phyloP scores from a whole-genome alignment of 2,888 invertebrate species.

The Hyalella azteca region DNA sequence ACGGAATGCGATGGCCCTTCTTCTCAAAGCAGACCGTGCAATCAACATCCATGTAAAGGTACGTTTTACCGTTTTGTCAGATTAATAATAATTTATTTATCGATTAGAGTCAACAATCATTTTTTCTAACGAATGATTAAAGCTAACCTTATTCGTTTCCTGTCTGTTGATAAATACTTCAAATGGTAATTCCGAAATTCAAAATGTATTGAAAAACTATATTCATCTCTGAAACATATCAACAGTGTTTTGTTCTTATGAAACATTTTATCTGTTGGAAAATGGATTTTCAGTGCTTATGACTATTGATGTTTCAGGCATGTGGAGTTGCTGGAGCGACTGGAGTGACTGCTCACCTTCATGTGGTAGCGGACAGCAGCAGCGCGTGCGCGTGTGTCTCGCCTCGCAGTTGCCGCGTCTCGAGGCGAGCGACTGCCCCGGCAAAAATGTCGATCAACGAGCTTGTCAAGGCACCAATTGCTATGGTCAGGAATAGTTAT shows the following conservation, averaged over 20 bases:
- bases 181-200: too few relatives aligned
- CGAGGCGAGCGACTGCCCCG: constrained; percentile 43
- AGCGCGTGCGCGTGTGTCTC: constrained; percentile 68
- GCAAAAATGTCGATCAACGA: constrained; percentile 39
- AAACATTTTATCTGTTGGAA: too few relatives aligned
- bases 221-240: too few relatives aligned
- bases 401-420: constrained; percentile 45
- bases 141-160: too few relatives aligned
- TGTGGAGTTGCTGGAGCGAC: constrained; percentile 87
- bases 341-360: constrained; percentile 80
- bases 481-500: constrained; percentile 45
- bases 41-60: constrained; percentile 72
- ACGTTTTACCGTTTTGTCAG: not conserved
- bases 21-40: constrained; percentile 62
- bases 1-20: constrained; percentile 45
- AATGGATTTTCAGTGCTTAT: too few relatives aligned
- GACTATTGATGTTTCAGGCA: constrained; percentile 66
- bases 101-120: too few relatives aligned
- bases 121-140: too few relatives aligned
- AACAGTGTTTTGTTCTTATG: too few relatives aligned
- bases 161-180: too few relatives aligned
- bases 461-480: constrained; percentile 45
- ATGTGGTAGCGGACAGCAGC: constrained; percentile 73
- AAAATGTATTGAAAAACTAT: too few relatives aligned
- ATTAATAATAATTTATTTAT: too few relatives aligned